Base-by-base conservation (phyloP, 2,113 vertebrate genomes). In the Sorex araneus region DNA sequence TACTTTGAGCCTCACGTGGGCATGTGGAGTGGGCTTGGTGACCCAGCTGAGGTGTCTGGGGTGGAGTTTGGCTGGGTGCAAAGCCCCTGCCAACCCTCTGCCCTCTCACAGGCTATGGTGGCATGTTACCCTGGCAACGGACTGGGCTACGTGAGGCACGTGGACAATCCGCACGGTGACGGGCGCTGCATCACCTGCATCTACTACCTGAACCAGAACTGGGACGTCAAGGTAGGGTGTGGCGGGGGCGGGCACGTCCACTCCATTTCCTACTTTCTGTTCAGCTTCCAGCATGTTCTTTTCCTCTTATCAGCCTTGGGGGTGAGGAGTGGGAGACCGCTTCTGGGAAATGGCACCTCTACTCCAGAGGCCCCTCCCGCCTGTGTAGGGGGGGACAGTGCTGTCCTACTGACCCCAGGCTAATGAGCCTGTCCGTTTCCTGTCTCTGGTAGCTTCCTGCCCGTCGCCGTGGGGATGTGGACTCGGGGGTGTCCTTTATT, bases 151-250 rank as follows among this genome's bases (percentile, higher is more conserved):
- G 98, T 99, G 94, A 98, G 99, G 88, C 99, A 99, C 34, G 98
- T 99, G 90, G 99, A 99, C 97, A 99, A 99, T 96, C 99, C 99
- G 8, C 98, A 99, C 1, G 98, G 98, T 9, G 99, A 99, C 8
- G 99, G 99, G 43, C 99, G 99, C 96, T 99, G 98, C 96, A 98
- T 99, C 97, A 99, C 99, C 2, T 99, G 99, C 89, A 99, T 99
- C 96, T 99, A 99, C 98, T 99, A 99, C 97, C 99, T 99, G 67
- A 99, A 99, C 98, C 98, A 98, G 96, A 97, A 98, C 97, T 99
- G 99, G 99, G 98, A 99, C 40, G 98, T 98, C 57, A 98, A 99
- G 98, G 99, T 99, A 98, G 64, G 93, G 47, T 32, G 28, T 21
- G 21, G 66, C n/a, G 78, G 40, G 30, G 16, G 70, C 23, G 32